Evolutionary conservation across 2,888 invertebrate genomes (phyloP), one percentile per base, ranked within the genome.

Genomic region (Megastigmus dorsalis): DNA sequence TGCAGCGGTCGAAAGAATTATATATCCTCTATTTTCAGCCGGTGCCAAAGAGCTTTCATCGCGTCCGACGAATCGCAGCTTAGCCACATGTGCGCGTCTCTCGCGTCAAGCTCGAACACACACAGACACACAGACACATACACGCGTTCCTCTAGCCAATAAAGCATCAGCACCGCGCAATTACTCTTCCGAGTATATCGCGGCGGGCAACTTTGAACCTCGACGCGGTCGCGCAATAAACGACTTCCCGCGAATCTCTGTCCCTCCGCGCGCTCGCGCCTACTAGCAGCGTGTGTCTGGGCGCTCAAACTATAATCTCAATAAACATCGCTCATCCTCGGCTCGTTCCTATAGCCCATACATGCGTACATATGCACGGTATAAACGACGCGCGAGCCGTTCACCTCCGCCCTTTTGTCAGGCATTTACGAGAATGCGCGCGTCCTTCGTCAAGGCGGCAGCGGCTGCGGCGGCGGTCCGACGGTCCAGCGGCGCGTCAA

Each of bases 281-380:
- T n/a, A 26, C 36, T 41, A 80, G 78, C 79, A 80, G 80, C 79
- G 79, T 76, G 78, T 63, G 23, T 13, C 67, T 65, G 65, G 50
- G 72, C 74, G 59, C 50, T 67, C 33, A 13, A 45, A 72, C 80
- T 80, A 79, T 83, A 84, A 82, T 84, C 83, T 83, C 80, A 84
- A 86, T 84, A 84, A 85, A 85, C 84, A 86, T 83, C 82, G 81
- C 80, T 82, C 82, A 72, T 59, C 36, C 62, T 54, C 48, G 20
- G 3, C 18, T n/a, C n/a, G n/a, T n/a, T n/a, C n/a, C n/a, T n/a
- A n/a, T n/a, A n/a, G n/a, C n/a, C n/a, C n/a, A n/a, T n/a, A n/a
- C n/a, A n/a, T n/a, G n/a, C n/a, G n/a, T n/a, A n/a, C n/a, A n/a
- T n/a, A n/a, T n/a, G n/a, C n/a, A n/a, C n/a, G n/a, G n/a, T n/a